Evolutionary conservation across 1,140 invertebrate species (phyloP), one percentile per base, ranked within the genome.

Genomic region (Samia ricini): DNA sequence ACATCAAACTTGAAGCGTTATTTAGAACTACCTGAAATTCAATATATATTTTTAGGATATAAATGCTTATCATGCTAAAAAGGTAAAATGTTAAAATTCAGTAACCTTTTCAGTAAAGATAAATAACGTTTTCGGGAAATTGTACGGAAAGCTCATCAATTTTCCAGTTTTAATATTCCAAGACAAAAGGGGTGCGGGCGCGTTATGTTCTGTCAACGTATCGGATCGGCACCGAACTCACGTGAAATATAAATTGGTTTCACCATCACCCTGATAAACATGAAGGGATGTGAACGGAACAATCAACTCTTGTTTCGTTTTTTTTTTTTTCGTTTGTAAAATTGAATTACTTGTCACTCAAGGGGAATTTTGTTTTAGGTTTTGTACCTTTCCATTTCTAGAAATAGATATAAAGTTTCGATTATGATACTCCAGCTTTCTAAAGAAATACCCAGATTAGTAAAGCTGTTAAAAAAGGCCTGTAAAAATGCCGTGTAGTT

Each of bases 81-180:
- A 29, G 26, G 33, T 10, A 42, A 1, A 42, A 42, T 42, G 33
- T 15, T 15, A 12, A 42, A 42, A 15, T 42, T 15, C 33, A 29
- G 33, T 42, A 42, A 42, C 33, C 33, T 42, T 42, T 15, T n/a
- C n/a, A n/a, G n/a, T 1, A 42, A 42, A 10, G 33, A 42, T 42
- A 42, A 42, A 42, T 15, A 42, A 42, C 33, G 33, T 42, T 42
- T 42, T 42, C 33, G 33, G 33, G 1, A 42, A 42, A 42, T 42
- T 42, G 33, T 42, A 42, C 4, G 33, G 12, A 36, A 42, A 50
- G 54, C 36, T 50, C 66, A 68, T 64, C 59, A 68, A 64, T 68
- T 54, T 63, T 48, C 66, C 58, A 33, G 50, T 64, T 57, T 58
- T 64, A 64, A 68, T 64, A 68, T 68, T 22, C 49, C 22, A 55